Conservation (phyloP, 2,888 invertebrate species). For the Andrena bicolor region DNA sequence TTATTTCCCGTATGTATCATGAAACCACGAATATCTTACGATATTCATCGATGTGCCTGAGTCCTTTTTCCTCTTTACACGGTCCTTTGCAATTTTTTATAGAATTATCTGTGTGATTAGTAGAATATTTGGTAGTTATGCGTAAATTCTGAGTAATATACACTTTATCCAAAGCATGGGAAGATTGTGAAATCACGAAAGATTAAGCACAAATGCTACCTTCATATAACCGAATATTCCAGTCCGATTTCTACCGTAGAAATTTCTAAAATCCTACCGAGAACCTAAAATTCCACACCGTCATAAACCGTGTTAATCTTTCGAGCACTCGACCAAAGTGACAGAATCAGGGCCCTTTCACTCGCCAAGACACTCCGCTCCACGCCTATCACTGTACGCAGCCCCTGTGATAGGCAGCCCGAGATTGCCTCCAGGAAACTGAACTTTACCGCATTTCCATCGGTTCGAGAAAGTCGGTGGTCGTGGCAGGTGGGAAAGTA, state of each 20-base stretch:
- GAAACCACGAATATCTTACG: not conserved
- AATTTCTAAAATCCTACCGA: too few species aligned
- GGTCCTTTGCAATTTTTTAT: not conserved
- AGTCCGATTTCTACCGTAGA: too few species aligned
- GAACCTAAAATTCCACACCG: too few species aligned
- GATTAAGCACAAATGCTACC: too few species aligned
- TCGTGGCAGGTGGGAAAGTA: constrained; percentile 26
- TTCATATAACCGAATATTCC: not conserved
- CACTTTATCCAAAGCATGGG: too few species aligned
- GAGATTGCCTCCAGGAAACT: constrained; percentile 65
- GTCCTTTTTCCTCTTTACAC: not conserved
- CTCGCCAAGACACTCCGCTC: constrained; percentile 42
- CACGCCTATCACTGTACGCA: constrained; percentile 21
- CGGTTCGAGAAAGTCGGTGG: constrained; percentile 58
- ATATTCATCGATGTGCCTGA: too few species aligned
- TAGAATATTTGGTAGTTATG: too few species aligned
- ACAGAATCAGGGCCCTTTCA: constrained; percentile 51
- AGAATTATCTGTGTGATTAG: too few species aligned
- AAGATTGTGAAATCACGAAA: too few species aligned
- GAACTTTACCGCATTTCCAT: constrained; percentile 60
- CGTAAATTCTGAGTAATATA: too few species aligned
- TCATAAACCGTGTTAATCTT: constrained; percentile 19
- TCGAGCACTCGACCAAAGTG: constrained; percentile 9
- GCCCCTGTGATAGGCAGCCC: constrained; percentile 30
- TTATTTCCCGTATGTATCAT: not conserved